Conservation (phyloP, 2,113 vertebrate genomes). For the Peromyscus californicus region DNA sequence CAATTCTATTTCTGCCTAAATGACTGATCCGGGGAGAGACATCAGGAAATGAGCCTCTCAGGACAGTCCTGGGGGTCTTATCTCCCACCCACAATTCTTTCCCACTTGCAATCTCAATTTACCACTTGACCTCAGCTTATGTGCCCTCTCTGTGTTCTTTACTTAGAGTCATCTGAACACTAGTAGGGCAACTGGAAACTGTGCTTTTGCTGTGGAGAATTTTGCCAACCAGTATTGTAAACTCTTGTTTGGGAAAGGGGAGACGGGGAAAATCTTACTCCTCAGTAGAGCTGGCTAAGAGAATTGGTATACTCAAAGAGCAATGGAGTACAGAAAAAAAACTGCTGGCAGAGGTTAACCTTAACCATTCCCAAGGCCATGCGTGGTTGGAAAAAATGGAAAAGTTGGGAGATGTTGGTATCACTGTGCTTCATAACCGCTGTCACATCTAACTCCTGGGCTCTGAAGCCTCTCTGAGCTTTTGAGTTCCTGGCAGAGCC, state of each 20-base stretch:
- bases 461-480: background rate
- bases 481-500: background rate
- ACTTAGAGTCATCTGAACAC: background rate
- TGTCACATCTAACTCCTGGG: background rate
- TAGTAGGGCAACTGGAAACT: background rate
- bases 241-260: background rate
- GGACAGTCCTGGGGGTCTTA: background rate
- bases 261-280: background rate
- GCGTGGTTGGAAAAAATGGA: background rate
- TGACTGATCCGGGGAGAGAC: background rate
- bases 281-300: background rate
- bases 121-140: background rate
- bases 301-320: background rate
- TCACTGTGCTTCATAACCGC: fast-evolving
- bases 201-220: background rate
- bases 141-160: background rate
- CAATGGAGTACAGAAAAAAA: background rate
- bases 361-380: background rate
- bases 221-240: background rate
- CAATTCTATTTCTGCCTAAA: slow-evolving; percentile 27
- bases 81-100: background rate
- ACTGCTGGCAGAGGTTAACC: background rate
- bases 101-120: background rate
- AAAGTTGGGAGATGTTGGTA: background rate
- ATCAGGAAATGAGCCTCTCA: background rate